Conservation (phyloP, 2,113 vertebrate species). For the Mesembrinibis cayennensis region DNA sequence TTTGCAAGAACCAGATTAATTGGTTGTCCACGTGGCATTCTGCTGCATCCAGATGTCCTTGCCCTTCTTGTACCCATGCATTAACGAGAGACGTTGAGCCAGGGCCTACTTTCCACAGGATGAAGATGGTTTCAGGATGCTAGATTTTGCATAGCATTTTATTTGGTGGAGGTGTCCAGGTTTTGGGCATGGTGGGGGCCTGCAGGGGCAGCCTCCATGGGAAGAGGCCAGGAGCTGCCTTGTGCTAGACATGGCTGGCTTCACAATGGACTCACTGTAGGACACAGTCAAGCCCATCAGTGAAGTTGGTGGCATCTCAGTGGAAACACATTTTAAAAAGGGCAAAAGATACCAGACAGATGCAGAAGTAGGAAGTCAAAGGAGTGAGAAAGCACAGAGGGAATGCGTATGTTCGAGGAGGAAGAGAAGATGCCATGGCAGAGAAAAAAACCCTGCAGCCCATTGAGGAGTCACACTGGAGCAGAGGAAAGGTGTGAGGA, state of each 20-base stretch:
- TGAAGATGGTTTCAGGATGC: not conserved
- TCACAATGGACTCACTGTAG: not conserved
- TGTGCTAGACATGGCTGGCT: not conserved
- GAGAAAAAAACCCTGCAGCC: not conserved
- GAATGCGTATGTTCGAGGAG: not conserved
- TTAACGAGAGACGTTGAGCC: not conserved
- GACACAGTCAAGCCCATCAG: fast-evolving
- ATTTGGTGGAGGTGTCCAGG: not conserved
- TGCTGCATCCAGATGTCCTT: not conserved
- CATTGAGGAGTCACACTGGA: fast-evolving
- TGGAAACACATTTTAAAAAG: not conserved
- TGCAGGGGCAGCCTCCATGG: too few relatives aligned
- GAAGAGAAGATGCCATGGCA: not conserved
- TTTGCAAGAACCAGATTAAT: fast-evolving
- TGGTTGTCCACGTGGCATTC: not conserved
- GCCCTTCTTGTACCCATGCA: not conserved
- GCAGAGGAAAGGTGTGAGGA: not conserved
- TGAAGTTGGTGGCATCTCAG: not conserved
- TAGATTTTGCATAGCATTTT: not conserved
- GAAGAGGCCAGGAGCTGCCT: not conserved
- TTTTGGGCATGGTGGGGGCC: not conserved
- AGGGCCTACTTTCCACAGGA: not conserved
- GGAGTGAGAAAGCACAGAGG: not conserved
- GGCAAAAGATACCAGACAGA: not conserved
- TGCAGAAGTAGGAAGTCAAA: not conserved